These are phyloP conservation scores for Eumeta japonica DNA, from an alignment of 1,140 invertebrate genomes.

Conservation along the genomic window DNA sequence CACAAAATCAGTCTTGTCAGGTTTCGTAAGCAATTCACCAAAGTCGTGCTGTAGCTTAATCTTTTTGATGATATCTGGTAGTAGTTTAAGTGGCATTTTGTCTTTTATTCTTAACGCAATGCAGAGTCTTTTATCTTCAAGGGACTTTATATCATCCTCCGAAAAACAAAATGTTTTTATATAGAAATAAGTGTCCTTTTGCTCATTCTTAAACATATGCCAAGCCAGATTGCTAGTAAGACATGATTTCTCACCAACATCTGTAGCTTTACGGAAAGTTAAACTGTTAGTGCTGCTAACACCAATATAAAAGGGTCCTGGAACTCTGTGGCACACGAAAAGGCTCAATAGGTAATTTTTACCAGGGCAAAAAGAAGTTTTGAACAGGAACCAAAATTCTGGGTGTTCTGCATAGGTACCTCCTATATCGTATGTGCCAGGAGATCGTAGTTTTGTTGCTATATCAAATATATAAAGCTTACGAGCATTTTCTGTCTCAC, in stretches of 20 bases:
- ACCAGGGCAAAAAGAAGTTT: constrained; percentile 21
- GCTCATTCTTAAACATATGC: constrained; percentile 18
- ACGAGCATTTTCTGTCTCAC: constrained; percentile 20
- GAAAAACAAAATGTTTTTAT: constrained; percentile 28
- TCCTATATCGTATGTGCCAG: constrained; percentile 32
- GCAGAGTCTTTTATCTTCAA: constrained; percentile 13
- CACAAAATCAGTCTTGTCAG: constrained; percentile 26
- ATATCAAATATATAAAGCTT: constrained; percentile 29
- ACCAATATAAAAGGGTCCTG: constrained; percentile 23
- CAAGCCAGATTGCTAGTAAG: constrained; percentile 15
- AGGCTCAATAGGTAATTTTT: constrained; percentile 28
- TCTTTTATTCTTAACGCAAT: constrained; percentile 27
- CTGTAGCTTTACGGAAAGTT: constrained; percentile 7
- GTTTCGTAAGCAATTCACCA: constrained; percentile 16
- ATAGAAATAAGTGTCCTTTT: constrained; percentile 14
- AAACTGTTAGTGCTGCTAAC: constrained; percentile 20
- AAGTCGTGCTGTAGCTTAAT: constrained; percentile 28
- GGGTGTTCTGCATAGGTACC: constrained; percentile 24
- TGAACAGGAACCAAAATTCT: constrained; percentile 36
- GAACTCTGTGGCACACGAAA: constrained; percentile 29
- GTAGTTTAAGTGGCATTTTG: constrained; percentile 13
- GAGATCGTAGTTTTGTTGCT: constrained; percentile 18
- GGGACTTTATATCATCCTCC: constrained; percentile 9
- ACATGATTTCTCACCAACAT: background rate
- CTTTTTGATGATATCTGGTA: constrained; percentile 18